Conservation (phyloP, 1,140 invertebrate genomes). For the Leptinotarsa undecemlineata region DNA sequence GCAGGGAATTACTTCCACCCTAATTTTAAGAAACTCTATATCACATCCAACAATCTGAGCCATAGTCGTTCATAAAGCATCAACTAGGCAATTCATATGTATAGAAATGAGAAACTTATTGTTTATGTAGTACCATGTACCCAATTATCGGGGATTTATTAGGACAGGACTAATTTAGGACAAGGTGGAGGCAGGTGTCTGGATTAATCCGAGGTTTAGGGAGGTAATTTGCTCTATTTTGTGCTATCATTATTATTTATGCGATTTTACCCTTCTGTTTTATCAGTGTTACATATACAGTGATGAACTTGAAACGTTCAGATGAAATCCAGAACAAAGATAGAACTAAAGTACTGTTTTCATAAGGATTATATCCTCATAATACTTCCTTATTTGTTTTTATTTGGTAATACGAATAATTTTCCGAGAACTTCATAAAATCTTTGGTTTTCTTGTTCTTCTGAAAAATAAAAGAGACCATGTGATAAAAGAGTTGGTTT, state of each 20-base stretch:
- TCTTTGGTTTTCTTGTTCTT: no score
- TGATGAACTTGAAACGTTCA: no score
- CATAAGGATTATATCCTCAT: no score
- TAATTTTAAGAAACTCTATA: no score
- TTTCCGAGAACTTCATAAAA: no score
- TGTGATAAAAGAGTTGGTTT: no score
- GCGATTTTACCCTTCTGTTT: slow-evolving; percentile 15
- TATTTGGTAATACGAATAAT: no score
- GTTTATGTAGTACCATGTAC: slow-evolving; percentile 45
- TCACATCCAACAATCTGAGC: background rate
- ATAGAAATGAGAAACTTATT: slow-evolving; percentile 47
- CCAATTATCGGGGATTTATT: slow-evolving; percentile 52
- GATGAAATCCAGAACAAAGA: no score
- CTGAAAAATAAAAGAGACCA: no score
- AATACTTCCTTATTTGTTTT: no score
- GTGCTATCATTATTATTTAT: slow-evolving; percentile 39
- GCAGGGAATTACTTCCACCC: no score
- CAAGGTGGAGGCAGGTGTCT: slow-evolving; percentile 46
- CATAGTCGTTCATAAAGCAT: background rate
- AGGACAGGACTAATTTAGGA: slow-evolving; percentile 47
- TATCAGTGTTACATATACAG: background rate
- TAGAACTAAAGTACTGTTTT: no score
- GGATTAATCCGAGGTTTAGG: slow-evolving; percentile 43
- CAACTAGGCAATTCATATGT: slow-evolving; percentile 6
- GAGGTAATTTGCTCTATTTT: slow-evolving; percentile 39